Conservation (phyloP, 2,797 vertebrate genomes). For the Macroramphosus scolopax region DNA sequence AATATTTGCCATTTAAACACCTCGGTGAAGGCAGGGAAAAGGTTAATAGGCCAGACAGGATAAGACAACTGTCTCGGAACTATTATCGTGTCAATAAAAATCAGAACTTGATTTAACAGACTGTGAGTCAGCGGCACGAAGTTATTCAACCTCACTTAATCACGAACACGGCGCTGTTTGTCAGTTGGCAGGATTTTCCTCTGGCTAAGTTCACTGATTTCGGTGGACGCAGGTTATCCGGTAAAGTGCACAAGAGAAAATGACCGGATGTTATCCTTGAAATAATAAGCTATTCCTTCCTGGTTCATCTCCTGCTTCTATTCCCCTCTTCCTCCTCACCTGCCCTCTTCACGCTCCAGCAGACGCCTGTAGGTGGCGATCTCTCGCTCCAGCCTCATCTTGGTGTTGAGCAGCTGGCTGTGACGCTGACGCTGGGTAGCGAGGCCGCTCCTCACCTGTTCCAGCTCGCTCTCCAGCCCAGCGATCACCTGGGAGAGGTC, state of each 20-base stretch:
- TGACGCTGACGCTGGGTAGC: constrained; percentile 89
- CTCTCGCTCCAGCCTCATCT: constrained; percentile 93
- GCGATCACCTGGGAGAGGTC: constrained; percentile 84
- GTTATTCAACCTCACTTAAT: too few relatives aligned
- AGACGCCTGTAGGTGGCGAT: constrained; percentile 90
- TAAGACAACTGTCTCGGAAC: not conserved
- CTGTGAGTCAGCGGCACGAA: constrained; percentile 3
- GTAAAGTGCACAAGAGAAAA: too few relatives aligned
- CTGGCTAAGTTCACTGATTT: too few relatives aligned
- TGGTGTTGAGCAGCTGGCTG: constrained; percentile 88
- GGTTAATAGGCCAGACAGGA: constrained; percentile 8
- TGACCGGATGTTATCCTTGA: too few relatives aligned
- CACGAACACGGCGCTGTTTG: too few relatives aligned
- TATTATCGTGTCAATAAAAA: constrained; percentile 15
- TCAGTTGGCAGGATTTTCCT: too few relatives aligned
- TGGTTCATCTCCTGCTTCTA: too few relatives aligned
- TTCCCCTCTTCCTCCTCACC: constrained; percentile 72
- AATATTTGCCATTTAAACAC: constrained; percentile 29
- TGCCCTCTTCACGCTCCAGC: constrained; percentile 90
- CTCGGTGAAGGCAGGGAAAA: not conserved
- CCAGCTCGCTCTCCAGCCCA: constrained; percentile 85
- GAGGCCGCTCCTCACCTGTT: constrained; percentile 84
- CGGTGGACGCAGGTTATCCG: too few relatives aligned
- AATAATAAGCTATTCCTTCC: not conserved
- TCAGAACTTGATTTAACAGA: constrained; percentile 4